Conservation (phyloP, 2,113 vertebrate species). For the Caranx ignobilis region DNA sequence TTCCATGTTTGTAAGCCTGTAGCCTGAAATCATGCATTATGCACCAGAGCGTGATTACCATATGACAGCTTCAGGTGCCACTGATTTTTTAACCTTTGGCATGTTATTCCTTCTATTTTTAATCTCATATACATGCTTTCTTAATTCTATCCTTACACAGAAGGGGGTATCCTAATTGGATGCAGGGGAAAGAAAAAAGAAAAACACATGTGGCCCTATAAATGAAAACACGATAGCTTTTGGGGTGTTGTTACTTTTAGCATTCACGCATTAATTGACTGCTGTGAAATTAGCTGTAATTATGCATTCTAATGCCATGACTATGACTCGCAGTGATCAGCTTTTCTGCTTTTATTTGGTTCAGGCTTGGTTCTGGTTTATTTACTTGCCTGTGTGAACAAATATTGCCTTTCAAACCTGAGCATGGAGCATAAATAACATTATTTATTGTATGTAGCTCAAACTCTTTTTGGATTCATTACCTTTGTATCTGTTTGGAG, state of each 20-base stretch:
- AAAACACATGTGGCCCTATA: neutral
- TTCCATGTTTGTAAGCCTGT: slow-evolving; percentile 11
- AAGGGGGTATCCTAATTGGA: slow-evolving; percentile 69
- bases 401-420: slow-evolving; percentile 19
- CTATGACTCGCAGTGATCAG: slow-evolving; percentile 15
- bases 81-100: slow-evolving; percentile 45
- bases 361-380: slow-evolving; percentile 25
- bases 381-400: slow-evolving; percentile 32
- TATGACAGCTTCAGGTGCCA: slow-evolving; percentile 17
- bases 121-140: slow-evolving; percentile 8
- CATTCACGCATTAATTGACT: slow-evolving; percentile 42
- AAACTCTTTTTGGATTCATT: neutral
- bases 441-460: neutral
- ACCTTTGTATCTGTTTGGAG: neutral
- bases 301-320: slow-evolving; percentile 1
- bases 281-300: slow-evolving; percentile 58
- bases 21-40: slow-evolving; percentile 32
- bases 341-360: slow-evolving; percentile 15
- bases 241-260: slow-evolving; percentile 35
- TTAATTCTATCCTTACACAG: slow-evolving; percentile 36
- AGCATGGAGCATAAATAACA: neutral
- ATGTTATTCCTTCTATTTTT: slow-evolving; percentile 34
- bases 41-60: slow-evolving; percentile 1
- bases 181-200: slow-evolving; percentile 28
- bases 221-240: slow-evolving; percentile 45